Percentiles rank a stretch among this genome's conserved stretches.
Conservation (phyloP, 1,140 invertebrate genomes). For the Chrysomallon squamiferum region DNA sequence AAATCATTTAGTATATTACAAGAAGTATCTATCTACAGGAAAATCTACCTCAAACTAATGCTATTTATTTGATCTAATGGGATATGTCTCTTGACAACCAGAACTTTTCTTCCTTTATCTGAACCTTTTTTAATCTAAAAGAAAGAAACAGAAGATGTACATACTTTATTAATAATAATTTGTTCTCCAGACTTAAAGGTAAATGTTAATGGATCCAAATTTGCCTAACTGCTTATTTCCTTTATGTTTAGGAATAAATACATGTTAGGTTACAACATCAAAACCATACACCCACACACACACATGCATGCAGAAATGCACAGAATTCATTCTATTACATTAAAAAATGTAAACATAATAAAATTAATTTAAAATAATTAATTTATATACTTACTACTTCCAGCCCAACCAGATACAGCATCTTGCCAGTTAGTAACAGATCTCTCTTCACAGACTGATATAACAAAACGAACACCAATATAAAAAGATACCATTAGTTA, state of each 20-base stretch:
- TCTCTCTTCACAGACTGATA: conserved; percentile 69
- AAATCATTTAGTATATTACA: neutral
- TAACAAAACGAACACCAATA: neutral
- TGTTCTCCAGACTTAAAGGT: too few relatives aligned
- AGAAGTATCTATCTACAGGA: neutral
- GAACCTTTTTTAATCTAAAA: conserved; percentile 68
- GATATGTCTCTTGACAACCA: conserved; percentile 74
- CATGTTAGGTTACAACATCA: too few relatives aligned
- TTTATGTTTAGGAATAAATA: too few relatives aligned
- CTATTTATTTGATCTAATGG: conserved; percentile 70
- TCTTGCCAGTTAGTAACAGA: conserved; percentile 73
- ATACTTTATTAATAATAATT: too few relatives aligned
- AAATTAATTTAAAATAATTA: too few relatives aligned
- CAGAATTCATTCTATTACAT: too few relatives aligned
- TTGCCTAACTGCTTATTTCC: too few relatives aligned
- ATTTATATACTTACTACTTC: conserved; percentile 43
- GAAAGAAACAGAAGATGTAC: conserved; percentile 8
- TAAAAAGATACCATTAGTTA: too few relatives aligned
- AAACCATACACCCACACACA: too few relatives aligned
- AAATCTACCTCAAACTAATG: conserved; percentile 68
- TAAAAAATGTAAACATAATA: too few relatives aligned
- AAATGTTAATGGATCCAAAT: too few relatives aligned
- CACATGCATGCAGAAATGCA: too few relatives aligned
- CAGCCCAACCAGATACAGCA: conserved; percentile 66
- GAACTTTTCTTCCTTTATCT: conserved; percentile 69